Base-by-base conservation (phyloP, 2,888 invertebrate genomes). In the Zaprionus lineosus region DNA sequence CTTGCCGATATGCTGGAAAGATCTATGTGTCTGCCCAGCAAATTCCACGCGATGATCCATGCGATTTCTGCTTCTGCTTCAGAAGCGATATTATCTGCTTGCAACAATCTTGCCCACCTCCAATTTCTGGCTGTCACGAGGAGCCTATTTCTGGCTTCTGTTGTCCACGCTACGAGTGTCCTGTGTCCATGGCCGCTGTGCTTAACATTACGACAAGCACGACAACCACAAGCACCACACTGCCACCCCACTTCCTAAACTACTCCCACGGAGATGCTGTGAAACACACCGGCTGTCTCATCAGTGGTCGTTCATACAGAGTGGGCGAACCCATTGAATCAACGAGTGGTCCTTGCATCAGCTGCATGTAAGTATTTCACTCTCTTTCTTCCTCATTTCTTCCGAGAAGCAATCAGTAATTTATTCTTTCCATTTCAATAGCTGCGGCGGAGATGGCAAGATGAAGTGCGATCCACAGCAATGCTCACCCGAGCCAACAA, bases 41-140 rank as follows among this genome's bases (percentile, higher is more conserved):
- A 91, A 97, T 98, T 85, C 97, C 97, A 29, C 92, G 97, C 77
- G 96, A 97, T 79, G 97, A 98, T 91, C 97, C 97, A 15, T 98
- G 97, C 89, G 97, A 97, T 88, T 98, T 97, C 92, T 98, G 97
- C 91, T 97, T 98, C 94, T 98, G 97, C 92, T 98, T 97, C 92
- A 93, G 97, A 90, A 96, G 97, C 89, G 97, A 97, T 88, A 97
- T 98, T 82, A 97, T 98, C 86, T 98, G 97, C 84, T 91, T 97
- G 70, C 97, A 97, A 90, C 97, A 98, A 90, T 97, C 97, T 85
- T 98, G 97, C 91, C 97, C 97, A 46, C 97, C 97, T 41, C 97
- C 97, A 29, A 97, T 97, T 82, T 94, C 95, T 41, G 95, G 95
- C 55, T 98, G 97, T 86, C 95, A 95, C 89, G 96, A 97, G 89